A percentile compares a stretch with the other conserved stretches of the same genome.
Conservation (phyloP, 2,113 vertebrate genomes). For the Artemisiospiza belli region DNA sequence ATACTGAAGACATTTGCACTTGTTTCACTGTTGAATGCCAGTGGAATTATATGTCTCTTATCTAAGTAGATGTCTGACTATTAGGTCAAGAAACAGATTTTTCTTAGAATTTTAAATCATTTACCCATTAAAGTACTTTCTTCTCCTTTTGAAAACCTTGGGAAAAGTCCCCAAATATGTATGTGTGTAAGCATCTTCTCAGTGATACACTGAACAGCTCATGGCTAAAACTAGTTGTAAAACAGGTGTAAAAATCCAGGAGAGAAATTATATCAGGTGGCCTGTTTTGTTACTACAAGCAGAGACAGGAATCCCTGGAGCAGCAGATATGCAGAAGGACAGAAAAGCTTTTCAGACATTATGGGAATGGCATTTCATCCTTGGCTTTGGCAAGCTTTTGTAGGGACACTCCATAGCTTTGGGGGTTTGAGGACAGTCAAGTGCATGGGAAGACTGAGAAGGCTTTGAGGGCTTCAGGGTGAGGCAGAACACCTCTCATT, state of each 20-base stretch:
- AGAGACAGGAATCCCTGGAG: background rate
- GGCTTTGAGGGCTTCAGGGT: background rate
- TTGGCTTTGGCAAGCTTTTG: background rate
- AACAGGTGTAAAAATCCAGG: rapidly evolving
- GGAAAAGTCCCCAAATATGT: background rate
- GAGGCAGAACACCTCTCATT: background rate
- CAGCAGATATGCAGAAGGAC: background rate
- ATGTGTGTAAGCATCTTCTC: background rate
- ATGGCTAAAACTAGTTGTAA: background rate
- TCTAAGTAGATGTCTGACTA: background rate
- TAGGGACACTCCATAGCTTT: background rate
- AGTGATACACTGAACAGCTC: background rate
- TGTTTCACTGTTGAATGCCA: background rate
- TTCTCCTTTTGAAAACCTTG: background rate
- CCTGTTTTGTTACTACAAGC: background rate
- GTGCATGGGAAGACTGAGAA: background rate
- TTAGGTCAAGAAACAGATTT: background rate
- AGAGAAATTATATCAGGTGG: background rate
- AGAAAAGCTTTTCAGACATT: background rate
- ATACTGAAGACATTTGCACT: background rate
- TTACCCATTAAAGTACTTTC: background rate
- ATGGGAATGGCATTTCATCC: background rate
- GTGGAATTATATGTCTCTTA: background rate
- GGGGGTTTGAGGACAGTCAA: too few relatives aligned
- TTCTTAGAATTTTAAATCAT: background rate